These are phyloP conservation scores for Drosophila dunni DNA, from an alignment of 1,140 invertebrate genomes.

Conservation along the genomic window DNA sequence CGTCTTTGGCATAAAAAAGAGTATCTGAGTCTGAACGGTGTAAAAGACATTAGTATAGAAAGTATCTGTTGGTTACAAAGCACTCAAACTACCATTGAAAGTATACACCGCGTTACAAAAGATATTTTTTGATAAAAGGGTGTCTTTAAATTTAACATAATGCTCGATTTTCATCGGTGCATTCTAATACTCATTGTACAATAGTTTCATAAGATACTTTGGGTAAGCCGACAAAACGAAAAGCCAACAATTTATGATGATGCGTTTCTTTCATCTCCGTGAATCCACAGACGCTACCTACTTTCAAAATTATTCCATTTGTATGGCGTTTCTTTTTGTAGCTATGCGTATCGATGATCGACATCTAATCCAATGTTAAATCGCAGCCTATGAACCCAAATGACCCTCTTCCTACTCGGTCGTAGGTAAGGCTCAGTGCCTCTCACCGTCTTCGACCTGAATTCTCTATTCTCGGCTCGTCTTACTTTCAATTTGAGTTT, in stretches of 20 bases:
- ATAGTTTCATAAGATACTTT: slow-evolving; percentile 11
- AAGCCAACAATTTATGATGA: slow-evolving; percentile 75
- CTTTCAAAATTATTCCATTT: slow-evolving; percentile 38
- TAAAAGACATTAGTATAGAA: too few relatives aligned
- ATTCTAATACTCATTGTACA: slow-evolving; percentile 62
- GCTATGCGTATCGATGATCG: slow-evolving; percentile 63
- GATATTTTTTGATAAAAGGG: too few relatives aligned
- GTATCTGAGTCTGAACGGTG: too few relatives aligned
- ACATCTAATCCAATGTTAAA: slow-evolving; percentile 78
- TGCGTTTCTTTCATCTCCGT: slow-evolving; percentile 17
- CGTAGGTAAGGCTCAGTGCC: slow-evolving; percentile 29
- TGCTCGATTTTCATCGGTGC: slow-evolving; percentile 17
- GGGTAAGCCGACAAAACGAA: slow-evolving; percentile 8
- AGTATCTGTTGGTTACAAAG: too few relatives aligned
- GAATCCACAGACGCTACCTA: slow-evolving; percentile 51
- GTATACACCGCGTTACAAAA: too few relatives aligned
- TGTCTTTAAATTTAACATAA: slow-evolving; percentile 14
- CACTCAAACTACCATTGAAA: too few relatives aligned
- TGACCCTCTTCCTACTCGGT: slow-evolving; percentile 1
- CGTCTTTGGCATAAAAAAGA: too few relatives aligned
- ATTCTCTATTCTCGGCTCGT: slow-evolving; percentile 6
- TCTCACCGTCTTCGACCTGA: slow-evolving; percentile 10
- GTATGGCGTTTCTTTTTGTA: slow-evolving; percentile 11
- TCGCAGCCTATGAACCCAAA: slow-evolving; percentile 49
- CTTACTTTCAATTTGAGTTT: slow-evolving; percentile 44